Evolutionary conservation across 2,113 vertebrate genomes (phyloP).

Genomic region (Scolopax mira): DNA sequence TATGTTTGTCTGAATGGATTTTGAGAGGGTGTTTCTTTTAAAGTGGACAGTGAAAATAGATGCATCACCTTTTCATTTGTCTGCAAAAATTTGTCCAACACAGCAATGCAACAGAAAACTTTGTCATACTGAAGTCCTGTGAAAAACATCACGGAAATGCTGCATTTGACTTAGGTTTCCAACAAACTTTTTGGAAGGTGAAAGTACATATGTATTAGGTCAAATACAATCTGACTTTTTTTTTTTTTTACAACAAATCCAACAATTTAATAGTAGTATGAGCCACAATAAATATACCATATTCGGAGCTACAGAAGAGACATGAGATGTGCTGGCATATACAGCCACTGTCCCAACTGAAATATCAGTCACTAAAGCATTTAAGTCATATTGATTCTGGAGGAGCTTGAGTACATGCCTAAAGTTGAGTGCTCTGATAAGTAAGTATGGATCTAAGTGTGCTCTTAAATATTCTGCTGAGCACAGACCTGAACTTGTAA

Average conservation of each 20-base stretch:
- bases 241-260: neutral
- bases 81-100: neutral
- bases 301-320: neutral
- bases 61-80: neutral
- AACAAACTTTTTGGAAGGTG: neutral
- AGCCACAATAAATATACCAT: neutral
- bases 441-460: neutral
- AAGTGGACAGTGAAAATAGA: neutral
- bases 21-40: neutral
- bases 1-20: neutral
- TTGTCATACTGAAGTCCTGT: neutral
- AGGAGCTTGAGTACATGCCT: neutral
- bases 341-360: neutral
- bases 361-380: neutral
- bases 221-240: neutral
- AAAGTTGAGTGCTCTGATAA: neutral
- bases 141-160: neutral
- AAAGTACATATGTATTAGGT: neutral
- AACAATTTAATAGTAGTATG: neutral
- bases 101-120: neutral
- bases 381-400: slow-evolving; percentile 19
- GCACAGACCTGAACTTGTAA: neutral
- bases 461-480: slow-evolving; percentile 52
- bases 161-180: neutral
- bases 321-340: neutral